phyloP scores from a whole-genome alignment of 2,797 vertebrate genomes.

The Urophycis tenuis region DNA sequence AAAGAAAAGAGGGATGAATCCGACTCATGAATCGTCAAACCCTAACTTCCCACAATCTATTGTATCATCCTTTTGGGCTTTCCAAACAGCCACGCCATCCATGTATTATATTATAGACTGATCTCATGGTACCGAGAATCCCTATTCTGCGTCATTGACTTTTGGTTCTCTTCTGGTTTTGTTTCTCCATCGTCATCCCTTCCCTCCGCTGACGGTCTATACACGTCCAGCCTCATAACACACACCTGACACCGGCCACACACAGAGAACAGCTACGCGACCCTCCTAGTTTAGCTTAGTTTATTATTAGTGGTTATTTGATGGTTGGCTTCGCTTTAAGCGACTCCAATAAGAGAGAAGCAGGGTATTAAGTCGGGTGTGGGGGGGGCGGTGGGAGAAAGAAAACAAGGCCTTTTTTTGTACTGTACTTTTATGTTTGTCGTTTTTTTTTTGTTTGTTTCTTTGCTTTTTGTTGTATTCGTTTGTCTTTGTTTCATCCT shows the following conservation, averaged over 20 bases:
- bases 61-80: background rate
- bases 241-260: conserved; percentile 26
- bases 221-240: background rate
- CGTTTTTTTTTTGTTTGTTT: no score
- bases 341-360: conserved; percentile 48
- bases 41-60: background rate
- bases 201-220: background rate
- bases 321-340: conserved; percentile 39
- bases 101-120: background rate
- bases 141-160: background rate
- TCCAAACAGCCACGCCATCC: background rate
- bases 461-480: conserved; percentile 49
- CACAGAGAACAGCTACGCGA: conserved; percentile 25
- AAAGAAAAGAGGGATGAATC: no score
- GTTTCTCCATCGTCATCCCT: background rate
- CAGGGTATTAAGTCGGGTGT: conserved; percentile 60
- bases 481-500: conserved; percentile 54
- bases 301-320: conserved; percentile 27
- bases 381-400: no score
- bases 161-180: background rate
- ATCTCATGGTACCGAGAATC: background rate
- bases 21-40: background rate
- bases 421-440: conserved; percentile 68
- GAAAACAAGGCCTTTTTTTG: conserved; percentile 64
- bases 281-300: conserved; percentile 24